Evolutionary conservation across 1,140 invertebrate species (phyloP).

Genomic region (Anastrepha obliqua): DNA sequence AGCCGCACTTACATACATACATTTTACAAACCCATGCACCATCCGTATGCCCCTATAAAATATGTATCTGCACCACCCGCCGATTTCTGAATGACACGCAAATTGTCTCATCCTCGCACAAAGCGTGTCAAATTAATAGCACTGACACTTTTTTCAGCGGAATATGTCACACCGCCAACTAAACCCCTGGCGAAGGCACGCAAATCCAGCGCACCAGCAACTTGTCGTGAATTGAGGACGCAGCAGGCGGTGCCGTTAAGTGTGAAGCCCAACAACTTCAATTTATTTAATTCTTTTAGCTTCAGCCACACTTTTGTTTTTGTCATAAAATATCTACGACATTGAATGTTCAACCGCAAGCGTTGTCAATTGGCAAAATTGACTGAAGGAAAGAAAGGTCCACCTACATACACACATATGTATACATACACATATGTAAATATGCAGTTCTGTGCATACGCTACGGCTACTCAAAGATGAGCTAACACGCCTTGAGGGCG

Average conservation of each 20-base stretch:
- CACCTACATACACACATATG: not conserved
- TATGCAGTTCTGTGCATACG: not conserved
- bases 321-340: not conserved
- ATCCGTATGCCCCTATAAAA: not conserved
- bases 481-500: not conserved
- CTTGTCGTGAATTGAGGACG: slow-evolving; percentile 56
- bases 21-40: not conserved
- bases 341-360: not conserved
- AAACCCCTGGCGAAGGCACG: not conserved
- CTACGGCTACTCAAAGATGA: not conserved
- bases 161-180: slow-evolving; percentile 51
- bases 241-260: slow-evolving; percentile 65
- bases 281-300: slow-evolving; percentile 20
- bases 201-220: slow-evolving; percentile 12
- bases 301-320: not conserved
- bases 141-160: slow-evolving; percentile 66
- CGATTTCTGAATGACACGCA: slow-evolving; percentile 51
- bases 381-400: not conserved
- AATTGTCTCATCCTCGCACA: slow-evolving; percentile 53
- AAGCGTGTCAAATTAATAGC: slow-evolving; percentile 60
- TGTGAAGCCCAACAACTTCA: slow-evolving; percentile 65
- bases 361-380: slow-evolving; percentile 24
- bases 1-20: not conserved
- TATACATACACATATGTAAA: not conserved
- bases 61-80: not conserved